phyloP scores from a whole-genome alignment of 2,113 vertebrate species.

The Plectropomus leopardus region DNA sequence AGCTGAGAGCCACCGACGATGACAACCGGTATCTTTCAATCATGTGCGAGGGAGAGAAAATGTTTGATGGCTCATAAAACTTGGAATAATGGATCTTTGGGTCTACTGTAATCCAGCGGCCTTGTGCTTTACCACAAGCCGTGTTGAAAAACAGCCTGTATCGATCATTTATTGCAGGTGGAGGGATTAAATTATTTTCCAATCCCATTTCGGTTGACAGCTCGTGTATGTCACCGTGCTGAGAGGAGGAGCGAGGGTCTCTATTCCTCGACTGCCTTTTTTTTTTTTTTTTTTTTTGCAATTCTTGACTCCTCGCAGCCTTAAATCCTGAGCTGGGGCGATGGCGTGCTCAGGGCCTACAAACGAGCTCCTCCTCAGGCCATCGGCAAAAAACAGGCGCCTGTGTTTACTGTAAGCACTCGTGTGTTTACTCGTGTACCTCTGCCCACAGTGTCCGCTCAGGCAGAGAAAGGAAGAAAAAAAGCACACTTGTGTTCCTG shows the following conservation, averaged over 20 bases:
- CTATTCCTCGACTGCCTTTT: conserved; percentile 24
- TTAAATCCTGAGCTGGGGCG: conserved; percentile 23
- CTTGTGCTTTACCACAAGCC: conserved; percentile 69
- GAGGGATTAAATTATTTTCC: conserved; percentile 79
- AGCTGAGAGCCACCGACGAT: conserved; percentile 46
- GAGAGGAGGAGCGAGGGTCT: conserved; percentile 18
- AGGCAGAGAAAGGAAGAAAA: conserved; percentile 28
- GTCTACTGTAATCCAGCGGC: conserved; percentile 62
- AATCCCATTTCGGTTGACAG: conserved; percentile 79
- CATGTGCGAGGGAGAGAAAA: background rate
- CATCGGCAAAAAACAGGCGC: conserved; percentile 41
- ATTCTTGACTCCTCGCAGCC: background rate
- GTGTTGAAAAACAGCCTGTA: conserved; percentile 69
- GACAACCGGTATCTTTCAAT: conserved; percentile 70
- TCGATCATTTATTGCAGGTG: conserved; percentile 79
- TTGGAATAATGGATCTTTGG: conserved; percentile 62
- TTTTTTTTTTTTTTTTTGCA: conserved; percentile 15
- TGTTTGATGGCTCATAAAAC: conserved; percentile 72
- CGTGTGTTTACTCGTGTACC: conserved; percentile 64
- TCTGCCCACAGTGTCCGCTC: conserved; percentile 46
- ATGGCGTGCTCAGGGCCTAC: conserved; percentile 25
- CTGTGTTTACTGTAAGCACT: conserved; percentile 69
- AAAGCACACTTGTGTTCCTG: background rate
- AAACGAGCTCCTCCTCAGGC: conserved; percentile 45
- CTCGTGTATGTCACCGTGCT: conserved; percentile 60